phyloP scores from a whole-genome alignment of 2,113 vertebrate genomes.

The Equus przewalskii region DNA sequence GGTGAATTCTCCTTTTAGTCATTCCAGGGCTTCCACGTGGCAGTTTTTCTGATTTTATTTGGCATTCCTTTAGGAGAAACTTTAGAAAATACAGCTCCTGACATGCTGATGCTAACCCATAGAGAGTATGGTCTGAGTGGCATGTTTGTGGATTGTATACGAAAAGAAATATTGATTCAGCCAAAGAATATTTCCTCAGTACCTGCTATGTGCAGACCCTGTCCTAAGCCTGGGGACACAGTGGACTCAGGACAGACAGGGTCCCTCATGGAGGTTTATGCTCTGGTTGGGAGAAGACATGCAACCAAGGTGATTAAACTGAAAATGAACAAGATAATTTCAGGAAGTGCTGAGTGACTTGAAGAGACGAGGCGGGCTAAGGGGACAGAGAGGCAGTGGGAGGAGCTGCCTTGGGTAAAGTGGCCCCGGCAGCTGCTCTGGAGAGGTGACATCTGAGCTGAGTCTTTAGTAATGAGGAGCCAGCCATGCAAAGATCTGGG shows the following conservation, averaged over 20 bases:
- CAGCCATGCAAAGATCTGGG: background rate
- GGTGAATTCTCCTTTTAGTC: background rate
- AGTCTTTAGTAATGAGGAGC: background rate
- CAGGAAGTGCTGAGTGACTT: background rate
- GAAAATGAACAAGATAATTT: constrained; percentile 9
- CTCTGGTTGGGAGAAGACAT: background rate
- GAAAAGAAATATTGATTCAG: background rate
- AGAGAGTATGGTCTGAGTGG: background rate
- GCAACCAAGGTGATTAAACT: background rate
- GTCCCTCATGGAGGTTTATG: background rate
- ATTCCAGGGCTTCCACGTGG: background rate
- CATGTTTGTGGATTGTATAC: background rate
- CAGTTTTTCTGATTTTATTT: background rate
- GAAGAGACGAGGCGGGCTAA: background rate
- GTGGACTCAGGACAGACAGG: background rate
- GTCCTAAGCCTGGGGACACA: background rate
- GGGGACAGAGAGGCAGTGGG: background rate
- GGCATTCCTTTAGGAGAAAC: background rate
- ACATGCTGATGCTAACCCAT: background rate
- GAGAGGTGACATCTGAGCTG: background rate
- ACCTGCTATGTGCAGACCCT: background rate
- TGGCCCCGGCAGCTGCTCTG: background rate
- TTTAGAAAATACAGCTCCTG: background rate
- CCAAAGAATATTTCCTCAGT: constrained; percentile 29
- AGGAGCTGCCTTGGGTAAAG: background rate